These are phyloP conservation scores for Saguinus midas DNA, from an alignment of 2,113 vertebrate species.

Conservation along the genomic window DNA sequence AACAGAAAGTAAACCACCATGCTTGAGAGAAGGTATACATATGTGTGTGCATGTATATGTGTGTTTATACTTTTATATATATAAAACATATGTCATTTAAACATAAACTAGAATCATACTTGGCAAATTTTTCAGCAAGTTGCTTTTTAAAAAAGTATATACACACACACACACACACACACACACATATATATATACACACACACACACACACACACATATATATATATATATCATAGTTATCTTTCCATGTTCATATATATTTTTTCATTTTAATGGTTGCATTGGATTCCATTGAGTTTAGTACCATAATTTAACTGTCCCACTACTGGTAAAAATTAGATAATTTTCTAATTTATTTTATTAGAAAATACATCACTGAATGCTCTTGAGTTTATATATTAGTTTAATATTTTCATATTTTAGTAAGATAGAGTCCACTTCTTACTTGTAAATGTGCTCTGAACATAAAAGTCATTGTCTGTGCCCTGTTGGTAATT, in stretches of 20 bases:
- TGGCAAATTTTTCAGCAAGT: not conserved
- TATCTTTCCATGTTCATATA: not conserved
- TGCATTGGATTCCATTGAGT: not conserved
- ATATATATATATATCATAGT: not conserved
- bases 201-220: too few relatives aligned
- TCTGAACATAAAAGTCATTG: not conserved
- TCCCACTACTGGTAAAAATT: not conserved
- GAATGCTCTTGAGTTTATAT: not conserved
- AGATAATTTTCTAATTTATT: not conserved
- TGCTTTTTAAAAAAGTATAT: not conserved
- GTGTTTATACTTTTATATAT: not conserved
- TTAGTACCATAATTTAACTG: not conserved
- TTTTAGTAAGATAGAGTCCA: not conserved
- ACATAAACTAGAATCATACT: not conserved
- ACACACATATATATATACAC: not conserved
- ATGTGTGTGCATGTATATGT: rapidly evolving
- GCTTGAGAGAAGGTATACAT: not conserved
- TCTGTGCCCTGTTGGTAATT: not conserved
- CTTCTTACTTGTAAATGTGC: not conserved
- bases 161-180: too few relatives aligned
- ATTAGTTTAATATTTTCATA: not conserved
- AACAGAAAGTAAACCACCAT: not conserved
- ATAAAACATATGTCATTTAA: not conserved
- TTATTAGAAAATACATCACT: not conserved
- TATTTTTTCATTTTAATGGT: not conserved